Evolutionary conservation across 2,797 vertebrate genomes (phyloP), one percentile per base, ranked within the genome.

Genomic region (Arctocebus calabarensis): DNA sequence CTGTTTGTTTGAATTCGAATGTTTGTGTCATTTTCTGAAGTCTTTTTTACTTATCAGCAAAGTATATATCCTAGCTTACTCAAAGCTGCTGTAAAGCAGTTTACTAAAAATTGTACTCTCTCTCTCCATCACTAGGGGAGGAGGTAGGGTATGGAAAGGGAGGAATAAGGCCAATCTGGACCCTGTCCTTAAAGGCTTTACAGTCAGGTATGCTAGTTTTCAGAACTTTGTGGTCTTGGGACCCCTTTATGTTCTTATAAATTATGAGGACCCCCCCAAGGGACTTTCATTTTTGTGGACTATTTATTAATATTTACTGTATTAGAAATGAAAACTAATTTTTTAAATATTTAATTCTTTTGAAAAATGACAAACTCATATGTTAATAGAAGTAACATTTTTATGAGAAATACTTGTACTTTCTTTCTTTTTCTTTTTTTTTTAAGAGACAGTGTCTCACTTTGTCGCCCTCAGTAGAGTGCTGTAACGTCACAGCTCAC

Each of bases 351-450:
- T 78, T 92, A 57, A 40, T 48, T 89, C 7, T 22, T 71, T 88
- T 74, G 34, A 86, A 86, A 90, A 88, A 70, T 81, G 64, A 88
- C 5, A 43, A 88, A 66, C n/a, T 6, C 8, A 74, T 48, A 45
- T 68, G 13, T 48, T 75, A 93, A 77, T 43, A 37, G 62, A 90
- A 84, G 37, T 43, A 43, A 75, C 27, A 32, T 90, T 91, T 96
- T 81, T 84, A 91, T 91, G n/a, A 85, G 55, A 78, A 82, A 22
- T 61, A 79, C 20, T 13, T 77, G 12, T 23, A 14, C 78, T 92
- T 85, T 75, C 55, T 7, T 45, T 43, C 10, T 45, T 45, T 9
- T 45, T 23, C 7, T 7, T 10, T 48, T 48, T 48, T 48, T 48
- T 48, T 48, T 48, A 14, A 14, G 48, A 48, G 48, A 48, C 48